Evolutionary conservation across 2,888 invertebrate species (phyloP).

Genomic region (Drosophila subquinaria): DNA sequence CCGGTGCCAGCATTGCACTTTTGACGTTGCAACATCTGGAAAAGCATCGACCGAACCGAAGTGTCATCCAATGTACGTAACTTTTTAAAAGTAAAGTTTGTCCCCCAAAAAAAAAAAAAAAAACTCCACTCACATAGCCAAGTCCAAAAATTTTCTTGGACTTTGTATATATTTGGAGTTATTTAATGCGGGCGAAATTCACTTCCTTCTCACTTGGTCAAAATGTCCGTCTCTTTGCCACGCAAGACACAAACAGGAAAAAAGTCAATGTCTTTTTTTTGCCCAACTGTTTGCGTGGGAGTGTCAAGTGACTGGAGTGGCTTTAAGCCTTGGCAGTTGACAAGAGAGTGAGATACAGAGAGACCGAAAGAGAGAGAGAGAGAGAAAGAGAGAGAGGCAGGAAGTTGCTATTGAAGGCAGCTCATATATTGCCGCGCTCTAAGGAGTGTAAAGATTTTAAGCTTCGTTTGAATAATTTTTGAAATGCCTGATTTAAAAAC

Average conservation of each 20-base stretch:
- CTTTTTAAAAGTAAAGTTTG: constrained; percentile 81
- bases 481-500: background rate
- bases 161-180: constrained; percentile 59
- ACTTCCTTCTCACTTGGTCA: constrained; percentile 41
- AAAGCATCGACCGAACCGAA: constrained; percentile 54
- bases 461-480: constrained; percentile 2
- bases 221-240: constrained; percentile 13
- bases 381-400: background rate
- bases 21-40: constrained; percentile 78
- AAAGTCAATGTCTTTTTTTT: constrained; percentile 43
- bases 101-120: constrained; percentile 22
- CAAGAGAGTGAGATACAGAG: background rate
- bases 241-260: constrained; percentile 29
- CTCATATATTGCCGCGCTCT: background rate
- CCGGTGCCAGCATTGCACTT: constrained; percentile 65
- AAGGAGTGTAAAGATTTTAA: background rate
- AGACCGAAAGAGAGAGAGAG: background rate
- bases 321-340: constrained; percentile 20
- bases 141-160: constrained; percentile 30
- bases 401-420: constrained; percentile 2
- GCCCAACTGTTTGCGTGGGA: constrained; percentile 27
- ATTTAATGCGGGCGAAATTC: constrained; percentile 62
- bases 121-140: background rate
- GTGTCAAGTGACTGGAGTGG: constrained; percentile 39
- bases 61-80: constrained; percentile 77